phyloP scores from a whole-genome alignment of 2,113 vertebrate genomes.

The Ivindomyrus marchei region DNA sequence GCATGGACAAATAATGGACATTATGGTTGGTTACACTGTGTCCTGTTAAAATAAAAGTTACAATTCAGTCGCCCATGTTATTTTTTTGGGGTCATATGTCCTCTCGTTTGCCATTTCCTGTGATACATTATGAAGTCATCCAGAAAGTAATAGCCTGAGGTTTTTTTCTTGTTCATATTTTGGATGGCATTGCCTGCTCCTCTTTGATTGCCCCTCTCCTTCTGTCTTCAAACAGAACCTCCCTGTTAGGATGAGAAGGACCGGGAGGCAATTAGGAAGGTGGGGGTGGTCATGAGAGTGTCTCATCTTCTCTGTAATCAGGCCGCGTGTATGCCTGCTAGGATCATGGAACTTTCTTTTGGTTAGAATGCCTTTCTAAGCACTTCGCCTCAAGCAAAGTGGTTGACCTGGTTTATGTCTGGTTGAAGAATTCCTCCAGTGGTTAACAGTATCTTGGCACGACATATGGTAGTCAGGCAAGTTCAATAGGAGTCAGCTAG shows the following conservation, averaged over 20 bases:
- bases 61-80: background rate
- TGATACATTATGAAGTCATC: background rate
- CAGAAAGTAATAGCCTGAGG: background rate
- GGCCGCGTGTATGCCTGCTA: background rate
- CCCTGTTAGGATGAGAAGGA: slow-evolving; percentile 25
- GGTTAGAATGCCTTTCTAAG: background rate
- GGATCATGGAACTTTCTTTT: background rate
- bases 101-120: background rate
- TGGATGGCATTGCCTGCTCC: background rate
- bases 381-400: slow-evolving; percentile 4
- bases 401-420: background rate
- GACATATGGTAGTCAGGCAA: background rate
- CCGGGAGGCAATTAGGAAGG: slow-evolving; percentile 1
- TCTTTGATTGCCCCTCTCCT: slow-evolving; percentile 17
- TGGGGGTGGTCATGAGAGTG: slow-evolving; percentile 22
- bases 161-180: background rate
- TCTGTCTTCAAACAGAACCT: background rate
- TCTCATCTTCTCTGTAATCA: slow-evolving; percentile 18
- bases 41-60: background rate
- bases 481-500: background rate
- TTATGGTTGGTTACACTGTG: background rate
- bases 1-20: background rate
- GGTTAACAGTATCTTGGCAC: background rate
- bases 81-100: background rate
- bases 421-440: background rate